Evolutionary conservation across 23 tunicate genomes (phyloP), one percentile per base, ranked within the genome.

Genomic region (Styela clava): DNA sequence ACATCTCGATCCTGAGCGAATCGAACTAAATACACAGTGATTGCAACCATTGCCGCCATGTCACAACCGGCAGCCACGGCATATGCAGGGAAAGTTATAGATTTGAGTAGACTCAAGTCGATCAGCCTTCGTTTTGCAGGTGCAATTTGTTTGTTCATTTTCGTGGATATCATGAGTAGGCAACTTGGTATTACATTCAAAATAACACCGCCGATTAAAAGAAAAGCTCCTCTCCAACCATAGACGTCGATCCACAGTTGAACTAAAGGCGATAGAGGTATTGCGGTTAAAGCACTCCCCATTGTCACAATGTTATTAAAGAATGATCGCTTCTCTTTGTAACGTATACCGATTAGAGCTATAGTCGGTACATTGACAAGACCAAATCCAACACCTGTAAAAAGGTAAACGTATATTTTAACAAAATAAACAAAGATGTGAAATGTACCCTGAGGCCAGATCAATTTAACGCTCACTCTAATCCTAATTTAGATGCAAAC

Each of bases 201-300:
- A 21, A 86, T 33, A 0, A 86, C 63, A 12, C 81, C 85, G 36
- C 85, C 81, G 51, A 86, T 31, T 26, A 86, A 73, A 3, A 86
- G 63, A 37, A 80, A 31, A 9, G 90, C 85, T 29, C 90, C 90
- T 0, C 85, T 32, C 85, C 84, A 80, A 16, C 80, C 72, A 62
- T 86, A 86, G 2, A n/a, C 61, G 44, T 86, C 85, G 24, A 86
- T 64, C 85, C 85, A 86, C 1, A 62, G 29, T 73, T 86, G 90
- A 2, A 82, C 81, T 9, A 79, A 21, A 2, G 84, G 61, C 64
- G 69, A 61, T 51, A 86, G 62, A 0, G 90, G 90, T 29, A 80
- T 56, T n/a, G 79, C 79, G 25, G 56, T 19, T 24, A 86, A 37
- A 16, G 85, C 85, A 3, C 85, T 73, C 18, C 90, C 90, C 24